Base-by-base conservation (phyloP, 2,113 vertebrate genomes). In the Falcunculus frontatus region DNA sequence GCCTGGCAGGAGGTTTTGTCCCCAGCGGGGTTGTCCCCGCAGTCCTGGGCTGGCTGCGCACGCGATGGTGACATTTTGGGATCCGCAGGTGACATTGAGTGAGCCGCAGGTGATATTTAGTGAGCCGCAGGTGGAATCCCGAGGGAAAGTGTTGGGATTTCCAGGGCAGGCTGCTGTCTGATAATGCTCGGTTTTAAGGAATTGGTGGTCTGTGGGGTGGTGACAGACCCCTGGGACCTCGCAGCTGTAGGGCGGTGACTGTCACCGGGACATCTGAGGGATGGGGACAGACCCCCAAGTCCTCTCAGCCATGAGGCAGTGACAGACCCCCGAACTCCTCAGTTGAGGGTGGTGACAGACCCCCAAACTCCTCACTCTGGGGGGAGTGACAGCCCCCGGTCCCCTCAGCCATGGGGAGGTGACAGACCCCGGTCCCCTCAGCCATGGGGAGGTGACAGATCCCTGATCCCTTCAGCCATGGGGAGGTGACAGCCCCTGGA, bases 121-220 rank as follows among this genome's bases (percentile, higher is more conserved):
- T 7, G 47, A 47, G 23, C 46, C 21, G 46, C 47, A 25, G 13
- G 47, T 25, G 56, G 27, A 64, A 68, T 63, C 27, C 63, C 0
- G 2, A 55, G 32, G 35, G 75, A 37, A 15, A 12, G n/a, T 0
- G 3, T 1, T 3, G 16, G 26, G n/a, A 1, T 7, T 25, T 6
- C 4, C 46, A 42, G 52, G 5, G 13, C 21, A 4, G 75, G 32
- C 30, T 6, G 53, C 19, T 8, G 11, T 12, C 18, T 19, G 53
- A 1, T 2, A 4, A 1, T 0, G 42, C 55, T 21, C 0, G 1
- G 19, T 4, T 9, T 89, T 64, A 32, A 13, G 39, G 32, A 2
- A 4, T 9, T 7, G 65, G 46, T 2, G 32, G 5, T 17, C 35
- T 5, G 20, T 16, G 69, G 6, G 42, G 16, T 0, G 14, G 52